Evolutionary conservation across 30 jellyfish, hydroid and myxozoan genomes (phyloP).

Genomic region (Pseudorhiza aurosa): DNA sequence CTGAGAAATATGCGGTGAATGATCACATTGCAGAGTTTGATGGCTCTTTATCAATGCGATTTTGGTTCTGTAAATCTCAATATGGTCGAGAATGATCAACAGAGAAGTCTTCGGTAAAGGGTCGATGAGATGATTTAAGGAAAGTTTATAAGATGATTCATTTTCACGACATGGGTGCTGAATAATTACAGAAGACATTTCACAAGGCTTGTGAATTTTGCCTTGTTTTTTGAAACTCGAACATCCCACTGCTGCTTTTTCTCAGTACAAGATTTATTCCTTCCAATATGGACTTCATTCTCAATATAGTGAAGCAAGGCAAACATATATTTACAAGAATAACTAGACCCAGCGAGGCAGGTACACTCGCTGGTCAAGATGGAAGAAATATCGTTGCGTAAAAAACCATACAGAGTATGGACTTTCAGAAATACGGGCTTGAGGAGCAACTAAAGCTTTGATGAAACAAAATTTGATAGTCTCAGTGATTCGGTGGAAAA

Average conservation of each 20-base stretch:
- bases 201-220: conserved; percentile 18
- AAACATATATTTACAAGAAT: conserved; percentile 19
- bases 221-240: conserved; percentile 1
- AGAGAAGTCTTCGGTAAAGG: too few relatives aligned
- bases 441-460: conserved; percentile 40
- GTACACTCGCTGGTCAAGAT: conserved; percentile 35
- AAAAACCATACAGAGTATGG: conserved; percentile 56
- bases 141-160: too few relatives aligned
- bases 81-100: too few relatives aligned
- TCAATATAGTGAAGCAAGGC: conserved; percentile 18
- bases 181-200: conserved; percentile 8
- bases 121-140: too few relatives aligned
- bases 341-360: conserved; percentile 31
- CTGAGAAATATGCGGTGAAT: too few relatives aligned
- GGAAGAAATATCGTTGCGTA: conserved; percentile 26
- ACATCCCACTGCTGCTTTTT: conserved; percentile 44
- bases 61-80: too few relatives aligned
- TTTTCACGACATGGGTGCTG: conserved; percentile 13
- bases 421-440: conserved; percentile 32
- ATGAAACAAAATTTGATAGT: conserved; percentile 36
- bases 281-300: conserved; percentile 11
- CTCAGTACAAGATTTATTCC: conserved; percentile 39
- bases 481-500: conserved; percentile 8
- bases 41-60: too few relatives aligned
- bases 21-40: too few relatives aligned